Conservation (phyloP, 2,888 invertebrate species). For the Meganola albula region DNA sequence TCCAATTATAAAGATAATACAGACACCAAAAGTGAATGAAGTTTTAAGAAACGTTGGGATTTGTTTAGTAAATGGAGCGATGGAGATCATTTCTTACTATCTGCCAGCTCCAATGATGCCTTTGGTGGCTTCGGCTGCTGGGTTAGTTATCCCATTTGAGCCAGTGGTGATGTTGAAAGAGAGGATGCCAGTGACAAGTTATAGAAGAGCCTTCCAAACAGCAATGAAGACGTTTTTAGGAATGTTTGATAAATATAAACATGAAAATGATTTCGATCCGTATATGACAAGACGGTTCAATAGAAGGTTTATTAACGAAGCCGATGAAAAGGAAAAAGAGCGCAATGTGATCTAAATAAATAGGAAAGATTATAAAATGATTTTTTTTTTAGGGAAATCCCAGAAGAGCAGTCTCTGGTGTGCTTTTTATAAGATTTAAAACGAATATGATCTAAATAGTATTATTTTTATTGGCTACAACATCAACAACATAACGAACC, state of each 20-base stretch:
- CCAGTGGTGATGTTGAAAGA: slow-evolving; percentile 57
- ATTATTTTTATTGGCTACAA: too few relatives aligned
- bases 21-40: slow-evolving; percentile 43
- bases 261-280: slow-evolving; percentile 48
- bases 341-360: too few relatives aligned
- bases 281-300: slow-evolving; percentile 65
- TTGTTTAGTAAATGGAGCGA: slow-evolving; percentile 61
- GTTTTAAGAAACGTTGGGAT: slow-evolving; percentile 58
- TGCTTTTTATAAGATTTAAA: too few relatives aligned
- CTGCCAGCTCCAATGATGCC: slow-evolving; percentile 63
- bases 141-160: slow-evolving; percentile 63
- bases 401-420: too few relatives aligned
- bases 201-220: slow-evolving; percentile 56
- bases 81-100: slow-evolving; percentile 58
- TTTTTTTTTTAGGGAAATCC: too few relatives aligned
- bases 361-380: too few relatives aligned
- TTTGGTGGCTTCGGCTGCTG: slow-evolving; percentile 58
- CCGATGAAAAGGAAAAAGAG: slow-evolving; percentile 6
- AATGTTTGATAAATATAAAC: slow-evolving; percentile 56
- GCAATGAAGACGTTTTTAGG: slow-evolving; percentile 55
- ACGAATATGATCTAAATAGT: too few relatives aligned
- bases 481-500: too few relatives aligned
- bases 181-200: slow-evolving; percentile 61
- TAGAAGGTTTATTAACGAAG: slow-evolving; percentile 47
- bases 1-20: slow-evolving; percentile 37